These are phyloP conservation scores for Leptestheria dahalacensis DNA, from an alignment of 1,140 invertebrate species.

Conservation along the genomic window DNA sequence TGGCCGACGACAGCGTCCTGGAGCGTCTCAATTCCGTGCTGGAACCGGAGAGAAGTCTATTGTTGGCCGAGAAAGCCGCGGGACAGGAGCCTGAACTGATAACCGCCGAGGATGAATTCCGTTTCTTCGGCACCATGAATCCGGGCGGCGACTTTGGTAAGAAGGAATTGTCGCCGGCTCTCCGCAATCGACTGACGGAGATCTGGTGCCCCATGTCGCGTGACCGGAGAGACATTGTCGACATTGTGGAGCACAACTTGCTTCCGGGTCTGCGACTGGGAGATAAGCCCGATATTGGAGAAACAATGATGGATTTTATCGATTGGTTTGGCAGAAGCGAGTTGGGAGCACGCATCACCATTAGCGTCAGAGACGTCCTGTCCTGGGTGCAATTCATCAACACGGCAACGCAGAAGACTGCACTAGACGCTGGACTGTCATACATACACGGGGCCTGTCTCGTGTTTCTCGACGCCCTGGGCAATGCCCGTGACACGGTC, in stretches of 20 bases:
- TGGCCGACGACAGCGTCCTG: conserved; percentile 96
- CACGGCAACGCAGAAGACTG: conserved; percentile 28
- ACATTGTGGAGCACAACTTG: conserved; percentile 69
- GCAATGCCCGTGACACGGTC: conserved; percentile 43
- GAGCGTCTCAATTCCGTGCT: conserved; percentile 88
- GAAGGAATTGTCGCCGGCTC: conserved; percentile 94
- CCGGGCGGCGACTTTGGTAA: conserved; percentile 99
- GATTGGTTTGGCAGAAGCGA: conserved; percentile 58
- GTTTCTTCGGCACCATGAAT: conserved; percentile 98
- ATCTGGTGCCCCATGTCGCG: conserved; percentile 84
- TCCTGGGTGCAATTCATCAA: conserved; percentile 89
- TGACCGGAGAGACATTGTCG: conserved; percentile 49
- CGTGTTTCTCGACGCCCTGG: conserved; percentile 80
- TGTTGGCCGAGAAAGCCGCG: conserved; percentile 74
- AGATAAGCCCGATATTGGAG: conserved; percentile 41
- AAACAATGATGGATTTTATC: conserved; percentile 59
- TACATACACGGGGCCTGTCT: conserved; percentile 79
- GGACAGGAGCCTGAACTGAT: conserved; percentile 38
- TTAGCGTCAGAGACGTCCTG: conserved; percentile 84
- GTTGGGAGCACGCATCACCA: conserved; percentile 41
- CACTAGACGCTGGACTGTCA: conserved; percentile 31
- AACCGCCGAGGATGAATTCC: conserved; percentile 59
- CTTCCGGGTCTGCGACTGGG: conserved; percentile 18
- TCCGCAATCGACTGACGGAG: conserved; percentile 95
- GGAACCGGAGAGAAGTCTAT: conserved; percentile 79